A percentile compares a stretch with the other conserved stretches of the same genome.
phyloP scores from a whole-genome alignment of 2,113 vertebrate species.

The Clarias macrocephalus region DNA sequence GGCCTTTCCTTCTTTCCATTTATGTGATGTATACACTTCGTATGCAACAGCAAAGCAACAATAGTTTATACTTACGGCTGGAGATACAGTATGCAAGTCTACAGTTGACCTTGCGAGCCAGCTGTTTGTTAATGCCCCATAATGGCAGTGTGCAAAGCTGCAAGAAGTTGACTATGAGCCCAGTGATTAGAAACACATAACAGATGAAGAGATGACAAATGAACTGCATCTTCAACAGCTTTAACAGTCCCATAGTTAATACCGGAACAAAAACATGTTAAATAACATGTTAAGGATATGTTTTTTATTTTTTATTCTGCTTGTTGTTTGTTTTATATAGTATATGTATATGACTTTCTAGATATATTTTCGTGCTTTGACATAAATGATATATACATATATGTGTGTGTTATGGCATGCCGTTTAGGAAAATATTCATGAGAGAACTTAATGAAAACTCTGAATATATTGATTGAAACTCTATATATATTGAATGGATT shows the following conservation, averaged over 20 bases:
- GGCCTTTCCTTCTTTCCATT: background rate
- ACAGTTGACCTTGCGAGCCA: slow-evolving; percentile 90
- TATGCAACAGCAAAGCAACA: background rate
- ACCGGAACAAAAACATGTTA: too few relatives aligned
- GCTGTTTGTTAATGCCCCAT: slow-evolving; percentile 87
- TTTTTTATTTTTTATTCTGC: too few relatives aligned
- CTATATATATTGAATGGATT: too few relatives aligned
- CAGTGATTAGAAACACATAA: slow-evolving; percentile 91
- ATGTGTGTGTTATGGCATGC: too few relatives aligned
- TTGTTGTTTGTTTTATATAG: too few relatives aligned
- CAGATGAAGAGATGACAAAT: slow-evolving; percentile 88
- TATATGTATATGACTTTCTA: too few relatives aligned
- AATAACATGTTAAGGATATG: too few relatives aligned
- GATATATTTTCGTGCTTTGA: too few relatives aligned
- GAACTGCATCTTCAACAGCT: slow-evolving; percentile 89
- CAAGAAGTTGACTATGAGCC: slow-evolving; percentile 86
- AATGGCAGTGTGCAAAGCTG: slow-evolving; percentile 86
- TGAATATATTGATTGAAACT: too few relatives aligned
- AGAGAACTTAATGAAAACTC: too few relatives aligned
- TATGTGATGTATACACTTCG: background rate
- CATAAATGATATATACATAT: too few relatives aligned
- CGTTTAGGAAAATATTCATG: too few relatives aligned
- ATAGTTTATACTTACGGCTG: slow-evolving; percentile 82
- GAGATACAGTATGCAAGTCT: slow-evolving; percentile 85
- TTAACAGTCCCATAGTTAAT: slow-evolving; percentile 80